Base-by-base conservation (phyloP, 2,888 invertebrate genomes). In the Amiota minor region DNA sequence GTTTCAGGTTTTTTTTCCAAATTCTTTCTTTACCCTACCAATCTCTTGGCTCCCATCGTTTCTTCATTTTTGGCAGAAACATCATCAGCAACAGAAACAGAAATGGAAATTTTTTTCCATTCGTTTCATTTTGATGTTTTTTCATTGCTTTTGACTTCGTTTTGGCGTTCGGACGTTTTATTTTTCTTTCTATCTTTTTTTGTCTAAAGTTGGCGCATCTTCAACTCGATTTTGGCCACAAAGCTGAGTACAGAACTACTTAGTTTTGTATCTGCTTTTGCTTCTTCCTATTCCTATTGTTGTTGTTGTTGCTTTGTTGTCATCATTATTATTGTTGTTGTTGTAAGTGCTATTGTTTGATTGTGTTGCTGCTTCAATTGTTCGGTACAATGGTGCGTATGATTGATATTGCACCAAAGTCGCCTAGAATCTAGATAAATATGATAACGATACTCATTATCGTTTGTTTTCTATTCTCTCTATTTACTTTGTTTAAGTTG, bases 251-350 rank as follows among this genome's bases (percentile, higher is more conserved):
- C 9, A 11, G n/a, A 16, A 53, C 69, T 45, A 53, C 53, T 14
- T 23, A 55, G 35, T 45, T 55, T 16, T n/a, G 23, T 55, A 35
- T 35, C 35, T 35, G 35, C 35, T 35, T 6, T 8, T 23, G 6
- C 53, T 6, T 12, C 23, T 49, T 53, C 14, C 9, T 14, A 46
- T 50, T n/a, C 9, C 55, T 8, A 35, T 35, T 18, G 69, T 69
- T 50, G 53, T 55, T 18, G 53, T 68, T 50, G 50, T 53, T 68
- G 23, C 53, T n/a, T n/a, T 45, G 8, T 73, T 67, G 69, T 72
- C 71, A 61, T 20, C 75, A 71, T 74, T 78, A 73, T 65, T 76
- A 72, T 78, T 78, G 76, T 79, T 83, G 86, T 83, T 85, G 61
- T 14, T 67, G 49, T 50, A 50, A n/a, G 56, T 69, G 12, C 50